Percentiles rank a stretch among this genome's conserved stretches.
Evolutionary conservation across 2,113 vertebrate genomes (phyloP).

Genomic region (Ammodytes dubius): DNA sequence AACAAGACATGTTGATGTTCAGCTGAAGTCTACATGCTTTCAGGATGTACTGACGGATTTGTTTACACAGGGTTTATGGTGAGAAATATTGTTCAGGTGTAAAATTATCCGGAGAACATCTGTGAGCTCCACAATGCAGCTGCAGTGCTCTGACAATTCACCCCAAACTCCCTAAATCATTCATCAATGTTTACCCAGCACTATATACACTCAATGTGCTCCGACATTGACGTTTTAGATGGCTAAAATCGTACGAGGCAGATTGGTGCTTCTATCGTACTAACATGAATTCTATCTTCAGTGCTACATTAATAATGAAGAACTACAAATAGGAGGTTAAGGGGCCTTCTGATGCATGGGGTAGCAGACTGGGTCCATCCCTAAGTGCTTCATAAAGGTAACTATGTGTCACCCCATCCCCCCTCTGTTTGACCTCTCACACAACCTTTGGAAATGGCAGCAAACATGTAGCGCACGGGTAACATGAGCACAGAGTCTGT

Average conservation of each 20-base stretch:
- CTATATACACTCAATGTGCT: slow-evolving; percentile 58
- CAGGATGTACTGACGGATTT: not conserved
- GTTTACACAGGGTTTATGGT: slow-evolving; percentile 9
- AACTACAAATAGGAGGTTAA: slow-evolving; percentile 70
- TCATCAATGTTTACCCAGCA: slow-evolving; percentile 76
- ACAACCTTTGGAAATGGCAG: slow-evolving; percentile 38
- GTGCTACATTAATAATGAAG: slow-evolving; percentile 78
- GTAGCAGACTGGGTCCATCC: slow-evolving; percentile 33
- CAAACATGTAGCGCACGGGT: slow-evolving; percentile 22
- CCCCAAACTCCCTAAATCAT: slow-evolving; percentile 72
- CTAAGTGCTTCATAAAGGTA: slow-evolving; percentile 46
- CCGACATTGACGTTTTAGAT: slow-evolving; percentile 54
- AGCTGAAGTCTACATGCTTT: slow-evolving; percentile 19
- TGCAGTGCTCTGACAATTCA: slow-evolving; percentile 55
- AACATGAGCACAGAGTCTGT: slow-evolving; percentile 38
- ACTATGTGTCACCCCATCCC: slow-evolving; percentile 11
- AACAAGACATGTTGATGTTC: not conserved
- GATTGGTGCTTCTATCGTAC: slow-evolving; percentile 39
- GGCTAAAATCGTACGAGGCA: slow-evolving; percentile 21
- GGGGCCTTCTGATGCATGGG: slow-evolving; percentile 52
- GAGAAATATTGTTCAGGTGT: slow-evolving; percentile 11
- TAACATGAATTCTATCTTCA: slow-evolving; percentile 59
- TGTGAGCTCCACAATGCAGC: slow-evolving; percentile 47
- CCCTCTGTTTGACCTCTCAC: slow-evolving; percentile 27
- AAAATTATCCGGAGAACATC: slow-evolving; percentile 38